A percentile compares a stretch with the other conserved stretches of the same genome.
phyloP scores from a whole-genome alignment of 2,797 vertebrate genomes.

The Nannoperca obscura region DNA sequence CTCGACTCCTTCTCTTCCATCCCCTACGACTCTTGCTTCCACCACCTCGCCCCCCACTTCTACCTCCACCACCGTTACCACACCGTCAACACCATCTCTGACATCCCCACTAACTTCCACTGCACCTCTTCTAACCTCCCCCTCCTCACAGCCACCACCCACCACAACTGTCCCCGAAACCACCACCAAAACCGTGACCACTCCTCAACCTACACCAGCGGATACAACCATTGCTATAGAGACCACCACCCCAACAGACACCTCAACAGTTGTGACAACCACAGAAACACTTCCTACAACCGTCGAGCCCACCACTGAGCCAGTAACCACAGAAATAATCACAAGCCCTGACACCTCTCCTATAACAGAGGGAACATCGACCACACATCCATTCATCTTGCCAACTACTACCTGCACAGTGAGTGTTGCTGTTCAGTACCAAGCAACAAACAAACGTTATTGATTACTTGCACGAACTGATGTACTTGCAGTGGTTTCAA shows the following conservation, averaged over 20 bases:
- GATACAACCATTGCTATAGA: conserved; percentile 46
- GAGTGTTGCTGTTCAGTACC: conserved; percentile 49
- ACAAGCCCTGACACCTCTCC: conserved; percentile 63
- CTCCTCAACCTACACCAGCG: conserved; percentile 20
- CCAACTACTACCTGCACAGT: conserved; percentile 86
- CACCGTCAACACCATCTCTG: conserved; percentile 5
- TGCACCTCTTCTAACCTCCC: conserved; percentile 34
- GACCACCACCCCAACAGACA: conserved; percentile 48
- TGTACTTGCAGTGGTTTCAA: neutral
- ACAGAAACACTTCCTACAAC: conserved; percentile 48
- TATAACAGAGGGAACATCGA: conserved; percentile 61
- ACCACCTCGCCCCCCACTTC: conserved; percentile 37
- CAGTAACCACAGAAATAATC: conserved; percentile 54
- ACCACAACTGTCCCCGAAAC: conserved; percentile 46
- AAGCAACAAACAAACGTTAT: neutral
- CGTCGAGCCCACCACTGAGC: conserved; percentile 49
- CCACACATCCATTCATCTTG: conserved; percentile 73
- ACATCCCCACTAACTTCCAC: conserved; percentile 38
- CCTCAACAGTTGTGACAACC: conserved; percentile 51
- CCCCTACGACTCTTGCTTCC: conserved; percentile 29
- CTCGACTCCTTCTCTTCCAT: conserved; percentile 39
- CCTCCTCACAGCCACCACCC: conserved; percentile 26
- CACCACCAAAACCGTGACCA: conserved; percentile 22
- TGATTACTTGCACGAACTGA: neutral
- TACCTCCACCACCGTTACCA: conserved; percentile 27